Conservation (phyloP, 2,113 vertebrate genomes). For the Aspiorhynchus laticeps region DNA sequence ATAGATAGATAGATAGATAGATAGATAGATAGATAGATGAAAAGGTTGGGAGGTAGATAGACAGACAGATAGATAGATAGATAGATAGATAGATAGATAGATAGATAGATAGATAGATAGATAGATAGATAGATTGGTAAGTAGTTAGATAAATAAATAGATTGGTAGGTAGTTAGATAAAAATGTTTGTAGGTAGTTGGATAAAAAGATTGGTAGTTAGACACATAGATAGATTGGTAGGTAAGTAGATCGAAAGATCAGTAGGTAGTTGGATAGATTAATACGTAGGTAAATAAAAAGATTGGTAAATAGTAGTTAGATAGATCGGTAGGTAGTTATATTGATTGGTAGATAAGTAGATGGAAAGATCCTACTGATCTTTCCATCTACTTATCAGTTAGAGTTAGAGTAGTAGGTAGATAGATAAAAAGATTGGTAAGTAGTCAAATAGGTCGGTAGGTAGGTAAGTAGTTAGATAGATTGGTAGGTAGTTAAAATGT, state of each 20-base stretch:
- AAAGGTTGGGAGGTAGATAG: background rate
- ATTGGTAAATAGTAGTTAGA: no score
- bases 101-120: background rate
- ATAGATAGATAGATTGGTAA: rapidly evolving
- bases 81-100: background rate
- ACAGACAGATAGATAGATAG: background rate
- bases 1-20: background rate
- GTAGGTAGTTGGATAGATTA: background rate
- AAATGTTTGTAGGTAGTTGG: no score
- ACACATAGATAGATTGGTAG: background rate
- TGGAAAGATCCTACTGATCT: background rate
- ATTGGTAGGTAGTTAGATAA: no score
- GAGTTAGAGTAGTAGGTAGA: background rate
- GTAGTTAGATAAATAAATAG: background rate
- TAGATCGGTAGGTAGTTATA: background rate
- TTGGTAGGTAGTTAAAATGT: background rate
- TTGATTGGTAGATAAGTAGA: background rate
- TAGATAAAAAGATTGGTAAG: background rate
- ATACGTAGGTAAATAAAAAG: background rate
- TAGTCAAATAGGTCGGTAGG: background rate
- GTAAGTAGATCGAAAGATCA: no score
- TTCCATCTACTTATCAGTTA: no score
- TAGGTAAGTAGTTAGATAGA: background rate
- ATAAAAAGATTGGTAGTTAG: background rate
- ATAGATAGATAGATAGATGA: no score